These are phyloP conservation scores for Cantharis nigra DNA, from an alignment of 2,888 invertebrate genomes.

Conservation along the genomic window DNA sequence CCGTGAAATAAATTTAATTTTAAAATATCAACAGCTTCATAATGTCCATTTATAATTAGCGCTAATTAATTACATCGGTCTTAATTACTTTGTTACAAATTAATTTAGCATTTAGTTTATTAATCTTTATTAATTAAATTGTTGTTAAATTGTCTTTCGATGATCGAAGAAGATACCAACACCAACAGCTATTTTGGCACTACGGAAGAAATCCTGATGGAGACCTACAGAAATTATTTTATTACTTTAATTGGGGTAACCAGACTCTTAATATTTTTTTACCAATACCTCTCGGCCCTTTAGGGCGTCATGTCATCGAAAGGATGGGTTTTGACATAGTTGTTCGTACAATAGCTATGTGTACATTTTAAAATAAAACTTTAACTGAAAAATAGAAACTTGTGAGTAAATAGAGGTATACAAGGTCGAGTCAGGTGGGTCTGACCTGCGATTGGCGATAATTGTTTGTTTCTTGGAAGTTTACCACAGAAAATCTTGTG, in stretches of 20 bases:
- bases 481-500: not conserved
- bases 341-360: not conserved
- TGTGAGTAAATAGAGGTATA: conserved; percentile 5
- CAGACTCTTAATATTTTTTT: not conserved
- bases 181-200: not conserved
- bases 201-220: not conserved
- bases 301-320: not conserved
- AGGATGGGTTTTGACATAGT: not conserved
- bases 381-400: not conserved
- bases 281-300: not conserved
- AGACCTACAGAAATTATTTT: not conserved
- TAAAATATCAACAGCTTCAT: not conserved
- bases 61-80: not conserved
- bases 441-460: conserved; percentile 17
- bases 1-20: not conserved
- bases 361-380: not conserved
- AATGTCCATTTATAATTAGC: not conserved
- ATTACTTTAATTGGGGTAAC: not conserved
- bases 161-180: not conserved
- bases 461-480: conserved; percentile 13
- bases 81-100: not conserved
- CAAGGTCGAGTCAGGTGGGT: conserved; percentile 19
- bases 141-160: not conserved
- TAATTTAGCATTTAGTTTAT: not conserved
- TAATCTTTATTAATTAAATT: not conserved